Evolutionary conservation across 2,888 invertebrate genomes (phyloP).

Genomic region (Drosophila formosana): DNA sequence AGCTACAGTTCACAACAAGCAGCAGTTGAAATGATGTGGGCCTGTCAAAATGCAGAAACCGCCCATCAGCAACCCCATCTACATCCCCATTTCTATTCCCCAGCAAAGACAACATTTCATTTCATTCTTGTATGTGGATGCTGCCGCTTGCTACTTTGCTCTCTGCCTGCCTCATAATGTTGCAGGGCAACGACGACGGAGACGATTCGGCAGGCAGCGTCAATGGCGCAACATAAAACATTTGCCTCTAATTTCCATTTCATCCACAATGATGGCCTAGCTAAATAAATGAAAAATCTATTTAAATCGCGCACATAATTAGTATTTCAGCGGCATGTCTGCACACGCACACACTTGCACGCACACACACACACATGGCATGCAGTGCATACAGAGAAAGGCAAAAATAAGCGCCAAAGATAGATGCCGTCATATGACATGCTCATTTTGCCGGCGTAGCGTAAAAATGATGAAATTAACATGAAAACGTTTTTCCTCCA

Average conservation of each 20-base stretch:
- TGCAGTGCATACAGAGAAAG: slow-evolving; percentile 19
- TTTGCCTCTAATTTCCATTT: slow-evolving; percentile 74
- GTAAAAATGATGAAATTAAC: slow-evolving; percentile 77
- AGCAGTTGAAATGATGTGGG: slow-evolving; percentile 70
- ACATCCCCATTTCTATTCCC: background rate
- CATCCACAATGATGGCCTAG: slow-evolving; percentile 75
- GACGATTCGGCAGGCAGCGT: slow-evolving; percentile 36
- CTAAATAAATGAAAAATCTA: slow-evolving; percentile 81
- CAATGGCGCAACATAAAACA: slow-evolving; percentile 78
- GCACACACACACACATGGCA: slow-evolving; percentile 15
- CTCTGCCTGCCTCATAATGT: slow-evolving; percentile 15
- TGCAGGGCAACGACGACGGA: slow-evolving; percentile 8
- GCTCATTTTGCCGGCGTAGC: slow-evolving; percentile 69
- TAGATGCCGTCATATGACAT: slow-evolving; percentile 72
- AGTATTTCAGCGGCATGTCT: slow-evolving; percentile 79
- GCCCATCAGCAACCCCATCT: slow-evolving; percentile 20
- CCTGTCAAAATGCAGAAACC: slow-evolving; percentile 72
- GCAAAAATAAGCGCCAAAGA: slow-evolving; percentile 62
- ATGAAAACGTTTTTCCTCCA: slow-evolving; percentile 56
- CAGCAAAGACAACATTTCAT: slow-evolving; percentile 27
- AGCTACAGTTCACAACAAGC: slow-evolving; percentile 65
- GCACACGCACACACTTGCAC: slow-evolving; percentile 35
- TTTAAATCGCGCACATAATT: slow-evolving; percentile 82
- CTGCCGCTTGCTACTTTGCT: background rate
- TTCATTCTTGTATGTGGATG: slow-evolving; percentile 7